These are phyloP conservation scores for Chrysolina americana DNA, from an alignment of 2,888 invertebrate species.

Conservation along the genomic window DNA sequence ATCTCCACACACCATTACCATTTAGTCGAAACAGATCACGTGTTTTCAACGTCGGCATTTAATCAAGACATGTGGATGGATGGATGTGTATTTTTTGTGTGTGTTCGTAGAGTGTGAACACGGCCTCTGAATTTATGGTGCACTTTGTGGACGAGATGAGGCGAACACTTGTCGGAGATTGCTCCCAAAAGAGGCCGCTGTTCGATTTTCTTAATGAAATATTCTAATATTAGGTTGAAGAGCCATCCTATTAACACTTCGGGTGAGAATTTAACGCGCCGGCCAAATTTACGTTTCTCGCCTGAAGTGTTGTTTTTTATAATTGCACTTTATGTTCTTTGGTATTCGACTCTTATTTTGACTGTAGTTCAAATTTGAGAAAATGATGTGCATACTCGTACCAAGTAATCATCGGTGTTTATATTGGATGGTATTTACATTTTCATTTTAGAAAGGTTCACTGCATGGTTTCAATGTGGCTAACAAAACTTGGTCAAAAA, in stretches of 20 bases:
- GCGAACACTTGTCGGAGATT: constrained; percentile 49
- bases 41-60: constrained; percentile 37
- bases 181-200: constrained; percentile 45
- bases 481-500: too few relatives aligned
- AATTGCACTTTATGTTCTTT: neutral
- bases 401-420: too few relatives aligned
- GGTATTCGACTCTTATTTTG: too few relatives aligned
- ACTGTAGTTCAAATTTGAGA: too few relatives aligned
- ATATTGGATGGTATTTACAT: too few relatives aligned
- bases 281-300: constrained; percentile 11
- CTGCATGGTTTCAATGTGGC: too few relatives aligned
- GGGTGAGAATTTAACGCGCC: constrained; percentile 42
- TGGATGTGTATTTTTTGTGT: constrained; percentile 39
- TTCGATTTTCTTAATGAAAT: constrained; percentile 53
- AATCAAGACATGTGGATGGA: constrained; percentile 44
- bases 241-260: constrained; percentile 49
- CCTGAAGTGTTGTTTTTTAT: constrained; percentile 20
- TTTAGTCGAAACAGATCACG: constrained; percentile 34
- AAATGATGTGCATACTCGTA: too few relatives aligned
- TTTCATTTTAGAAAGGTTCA: too few relatives aligned
- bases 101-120: constrained; percentile 50
- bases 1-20: constrained; percentile 37
- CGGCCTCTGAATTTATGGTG: constrained; percentile 48
- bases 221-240: constrained; percentile 57
- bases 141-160: constrained; percentile 47